These are phyloP conservation scores for Tyria jacobaeae DNA, from an alignment of 2,888 invertebrate species.

Conservation along the genomic window DNA sequence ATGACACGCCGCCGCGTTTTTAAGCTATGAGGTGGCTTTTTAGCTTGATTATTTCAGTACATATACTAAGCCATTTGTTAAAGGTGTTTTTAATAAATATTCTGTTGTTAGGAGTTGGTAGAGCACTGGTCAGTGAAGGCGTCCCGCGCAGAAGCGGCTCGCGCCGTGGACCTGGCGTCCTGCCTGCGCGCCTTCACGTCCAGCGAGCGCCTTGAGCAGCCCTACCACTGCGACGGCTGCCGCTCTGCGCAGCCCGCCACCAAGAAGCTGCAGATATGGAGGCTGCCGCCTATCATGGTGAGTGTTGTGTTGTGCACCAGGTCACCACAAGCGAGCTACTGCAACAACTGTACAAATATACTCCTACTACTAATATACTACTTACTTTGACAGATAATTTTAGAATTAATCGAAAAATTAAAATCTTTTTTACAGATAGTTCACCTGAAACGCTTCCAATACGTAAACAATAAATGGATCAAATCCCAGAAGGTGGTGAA, in stretches of 20 bases:
- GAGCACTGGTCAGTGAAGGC: constrained; percentile 91
- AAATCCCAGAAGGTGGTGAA: constrained; percentile 97
- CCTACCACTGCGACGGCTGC: constrained; percentile 95
- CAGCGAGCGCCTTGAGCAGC: constrained; percentile 94
- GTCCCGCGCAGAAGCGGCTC: constrained; percentile 91
- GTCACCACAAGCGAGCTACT: not conserved
- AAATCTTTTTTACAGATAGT: constrained; percentile 89
- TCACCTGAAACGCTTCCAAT: constrained; percentile 97
- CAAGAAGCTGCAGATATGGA: constrained; percentile 97
- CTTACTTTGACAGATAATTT: not conserved
- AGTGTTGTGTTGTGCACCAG: not conserved
- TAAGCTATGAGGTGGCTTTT: too few relatives aligned
- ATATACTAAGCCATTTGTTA: too few relatives aligned
- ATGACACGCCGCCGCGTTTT: too few relatives aligned
- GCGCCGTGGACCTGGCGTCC: constrained; percentile 93
- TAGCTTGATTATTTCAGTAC: too few relatives aligned
- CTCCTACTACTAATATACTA: not conserved
- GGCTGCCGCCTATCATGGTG: constrained; percentile 95
- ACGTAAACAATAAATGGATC: constrained; percentile 96
- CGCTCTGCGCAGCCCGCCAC: constrained; percentile 94
- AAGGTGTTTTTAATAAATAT: too few relatives aligned
- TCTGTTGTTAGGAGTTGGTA: constrained; percentile 91
- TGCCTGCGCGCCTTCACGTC: constrained; percentile 96
- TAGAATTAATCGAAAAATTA: not conserved
- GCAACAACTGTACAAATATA: not conserved